Percentiles rank a stretch among this genome's conserved stretches.
These are phyloP conservation scores for Eremophila alpestris DNA, from an alignment of 2,797 vertebrate genomes.

Conservation along the genomic window DNA sequence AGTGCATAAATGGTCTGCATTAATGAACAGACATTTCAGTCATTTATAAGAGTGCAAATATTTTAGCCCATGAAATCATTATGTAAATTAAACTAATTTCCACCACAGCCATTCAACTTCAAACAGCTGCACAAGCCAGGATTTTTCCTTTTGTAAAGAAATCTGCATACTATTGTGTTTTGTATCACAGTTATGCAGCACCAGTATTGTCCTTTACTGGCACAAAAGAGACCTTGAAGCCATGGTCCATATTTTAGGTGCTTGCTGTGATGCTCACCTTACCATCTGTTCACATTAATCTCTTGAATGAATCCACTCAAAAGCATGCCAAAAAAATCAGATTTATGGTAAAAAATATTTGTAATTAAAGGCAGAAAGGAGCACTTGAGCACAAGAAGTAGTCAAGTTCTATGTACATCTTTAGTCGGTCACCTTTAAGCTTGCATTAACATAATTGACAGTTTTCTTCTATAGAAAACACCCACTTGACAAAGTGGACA, in stretches of 20 bases:
- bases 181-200: background rate
- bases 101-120: slow-evolving; percentile 20
- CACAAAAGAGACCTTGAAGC: slow-evolving; percentile 57
- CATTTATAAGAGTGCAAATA: slow-evolving; percentile 44
- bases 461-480: background rate
- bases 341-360: background rate
- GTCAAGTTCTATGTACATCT: background rate
- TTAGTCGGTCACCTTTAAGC: background rate
- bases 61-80: slow-evolving; percentile 51
- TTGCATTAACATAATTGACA: background rate
- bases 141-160: slow-evolving; percentile 29
- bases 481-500: background rate
- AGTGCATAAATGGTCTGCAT: background rate
- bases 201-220: slow-evolving; percentile 51
- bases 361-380: background rate
- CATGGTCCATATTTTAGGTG: slow-evolving; percentile 36
- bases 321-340: slow-evolving; percentile 27
- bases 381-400: background rate
- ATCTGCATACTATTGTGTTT: slow-evolving; percentile 14
- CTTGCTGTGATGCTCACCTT: slow-evolving; percentile 50
- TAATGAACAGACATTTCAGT: slow-evolving; percentile 42
- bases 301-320: background rate
- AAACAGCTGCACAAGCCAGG: slow-evolving; percentile 58
- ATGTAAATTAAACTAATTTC: slow-evolving; percentile 61
- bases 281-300: slow-evolving; percentile 68